Evolutionary conservation across 2,888 invertebrate genomes (phyloP), one percentile per base, ranked within the genome.

Genomic region (Copidosoma aretas): DNA sequence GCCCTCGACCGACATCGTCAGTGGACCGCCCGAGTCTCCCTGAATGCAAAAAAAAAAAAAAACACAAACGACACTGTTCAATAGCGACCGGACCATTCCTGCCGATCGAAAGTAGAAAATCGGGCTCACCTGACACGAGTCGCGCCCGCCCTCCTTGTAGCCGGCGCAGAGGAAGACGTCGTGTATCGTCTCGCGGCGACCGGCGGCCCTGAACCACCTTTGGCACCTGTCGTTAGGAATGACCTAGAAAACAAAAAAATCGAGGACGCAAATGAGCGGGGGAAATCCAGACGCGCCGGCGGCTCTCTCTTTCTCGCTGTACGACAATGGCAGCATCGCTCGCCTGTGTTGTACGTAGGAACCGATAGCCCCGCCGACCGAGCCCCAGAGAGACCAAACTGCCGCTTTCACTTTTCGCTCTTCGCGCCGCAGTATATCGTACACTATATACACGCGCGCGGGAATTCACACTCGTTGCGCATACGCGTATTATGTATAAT

Each of bases 151-250:
- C 85, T 95, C 94, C 82, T 95, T 95, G 78, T 95, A 96, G 3
- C 96, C 96, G 0, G 96, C 96, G 80, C 96, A 96, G 0, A 96
- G 85, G 81, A 95, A 95, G 1, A 96, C 95, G 76, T 95, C 94
- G 77, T 95, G 95, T 71, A 96, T 96, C n/a, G 92, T 93, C 83
- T 97, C 96, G 62, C 94, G 85, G 46, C 96, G 85, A 0, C 95
- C 96, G 0, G 95, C 95, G 0, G 94, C 93, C 60, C 94, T 86
- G 84, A 95, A 96, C 96, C 96, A 96, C 60, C 93, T 88, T 85
- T 96, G 96, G 78, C 96, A 96, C 69, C 94, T 88, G 77, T 94
- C 93, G 79, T 95, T 95, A 0, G 94, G 92, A 57, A 96, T 91
- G 19, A 96, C 87, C 82, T 88, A 32, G 60, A 19, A 71, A 69